A percentile compares a stretch with the other conserved stretches of the same genome.
Evolutionary conservation across 2,888 invertebrate genomes (phyloP).

Genomic region (Zaprionus obscuricornis): DNA sequence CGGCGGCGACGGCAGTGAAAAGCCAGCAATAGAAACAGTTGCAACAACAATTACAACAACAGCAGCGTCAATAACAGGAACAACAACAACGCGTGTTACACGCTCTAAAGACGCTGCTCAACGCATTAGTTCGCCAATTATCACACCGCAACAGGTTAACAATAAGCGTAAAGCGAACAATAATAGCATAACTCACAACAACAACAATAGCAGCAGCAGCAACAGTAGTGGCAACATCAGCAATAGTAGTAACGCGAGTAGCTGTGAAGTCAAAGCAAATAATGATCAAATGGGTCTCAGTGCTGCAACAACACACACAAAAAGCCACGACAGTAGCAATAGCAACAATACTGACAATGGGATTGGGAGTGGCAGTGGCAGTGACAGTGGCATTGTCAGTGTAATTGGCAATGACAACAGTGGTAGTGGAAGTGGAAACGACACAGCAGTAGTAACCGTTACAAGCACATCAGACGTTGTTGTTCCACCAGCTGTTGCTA

Average conservation of each 20-base stretch:
- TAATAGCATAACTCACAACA: slow-evolving; percentile 23
- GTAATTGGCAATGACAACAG: no score
- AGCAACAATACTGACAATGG: slow-evolving; percentile 48
- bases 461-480: no score
- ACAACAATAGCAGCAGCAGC: slow-evolving; percentile 14
- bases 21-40: slow-evolving; percentile 47
- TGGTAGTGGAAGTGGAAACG: no score
- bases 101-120: slow-evolving; percentile 63
- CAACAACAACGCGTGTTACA: slow-evolving; percentile 62
- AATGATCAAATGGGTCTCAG: slow-evolving; percentile 78
- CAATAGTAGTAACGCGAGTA: slow-evolving; percentile 18
- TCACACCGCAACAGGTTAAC: no score
- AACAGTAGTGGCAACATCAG: slow-evolving; percentile 12
- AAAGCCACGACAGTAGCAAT: slow-evolving; percentile 51
- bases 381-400: neutral
- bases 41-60: slow-evolving; percentile 15
- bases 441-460: no score
- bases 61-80: slow-evolving; percentile 42
- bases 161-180: slow-evolving; percentile 51
- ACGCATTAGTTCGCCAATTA: no score
- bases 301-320: slow-evolving; percentile 58
- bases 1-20: slow-evolving; percentile 12
- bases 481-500: no score
- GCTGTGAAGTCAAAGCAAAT: slow-evolving; percentile 27
- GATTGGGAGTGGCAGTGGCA: slow-evolving; percentile 45